Evolutionary conservation across 2,113 vertebrate genomes (phyloP).

Genomic region (Cavia aperea): DNA sequence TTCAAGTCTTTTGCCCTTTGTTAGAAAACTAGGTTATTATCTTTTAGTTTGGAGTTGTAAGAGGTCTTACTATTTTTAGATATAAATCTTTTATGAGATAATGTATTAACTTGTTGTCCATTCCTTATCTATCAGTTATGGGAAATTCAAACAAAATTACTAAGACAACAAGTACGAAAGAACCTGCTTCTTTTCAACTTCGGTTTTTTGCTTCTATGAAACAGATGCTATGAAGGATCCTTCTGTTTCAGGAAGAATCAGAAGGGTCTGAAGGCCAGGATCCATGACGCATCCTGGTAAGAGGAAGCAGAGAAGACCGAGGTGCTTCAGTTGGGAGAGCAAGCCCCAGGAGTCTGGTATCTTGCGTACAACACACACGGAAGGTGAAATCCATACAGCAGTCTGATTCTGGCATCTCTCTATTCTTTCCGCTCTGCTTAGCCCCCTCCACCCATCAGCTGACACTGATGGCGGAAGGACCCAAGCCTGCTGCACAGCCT

Average conservation of each 20-base stretch:
- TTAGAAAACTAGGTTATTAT: not conserved
- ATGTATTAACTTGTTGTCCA: not conserved
- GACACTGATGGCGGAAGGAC: not conserved
- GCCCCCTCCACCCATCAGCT: not conserved
- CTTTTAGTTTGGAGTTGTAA: not conserved
- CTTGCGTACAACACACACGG: not conserved
- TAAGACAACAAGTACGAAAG: not conserved
- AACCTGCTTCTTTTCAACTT: not conserved
- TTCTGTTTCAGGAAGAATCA: not conserved
- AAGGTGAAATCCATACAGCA: not conserved
- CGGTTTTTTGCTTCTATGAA: slow-evolving; percentile 29
- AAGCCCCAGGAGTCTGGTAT: not conserved
- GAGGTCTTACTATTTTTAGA: not conserved
- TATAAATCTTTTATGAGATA: not conserved
- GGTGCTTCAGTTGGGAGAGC: not conserved
- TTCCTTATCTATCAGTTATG: not conserved
- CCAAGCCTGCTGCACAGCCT: not conserved
- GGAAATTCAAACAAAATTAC: slow-evolving; percentile 27
- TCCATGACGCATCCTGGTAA: not conserved
- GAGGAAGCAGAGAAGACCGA: not conserved
- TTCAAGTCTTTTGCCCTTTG: not conserved
- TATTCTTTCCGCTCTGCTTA: not conserved
- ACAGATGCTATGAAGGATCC: not conserved
- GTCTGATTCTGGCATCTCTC: not conserved
- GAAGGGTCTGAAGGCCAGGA: not conserved